These are phyloP conservation scores for Rhinogobius similis DNA, from an alignment of 2,113 vertebrate genomes.

Conservation along the genomic window DNA sequence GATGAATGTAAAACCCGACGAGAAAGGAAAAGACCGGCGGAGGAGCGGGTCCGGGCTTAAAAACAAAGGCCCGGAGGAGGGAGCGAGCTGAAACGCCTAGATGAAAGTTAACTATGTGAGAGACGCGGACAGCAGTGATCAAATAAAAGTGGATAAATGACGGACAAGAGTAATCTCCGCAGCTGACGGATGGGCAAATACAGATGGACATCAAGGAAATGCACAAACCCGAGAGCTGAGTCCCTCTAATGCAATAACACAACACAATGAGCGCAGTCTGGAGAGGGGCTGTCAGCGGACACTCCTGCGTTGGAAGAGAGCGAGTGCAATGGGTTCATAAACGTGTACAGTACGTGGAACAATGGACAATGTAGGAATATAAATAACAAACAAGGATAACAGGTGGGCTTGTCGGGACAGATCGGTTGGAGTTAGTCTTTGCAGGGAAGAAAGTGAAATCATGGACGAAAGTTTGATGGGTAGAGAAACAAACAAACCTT, in stretches of 20 bases:
- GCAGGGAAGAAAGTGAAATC: too few species aligned
- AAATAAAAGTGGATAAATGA: constrained; percentile 49
- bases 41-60: constrained; percentile 33
- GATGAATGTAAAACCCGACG: constrained; percentile 60
- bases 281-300: constrained; percentile 49
- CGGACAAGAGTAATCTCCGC: constrained; percentile 55
- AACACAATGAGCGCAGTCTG: constrained; percentile 57
- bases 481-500: background rate
- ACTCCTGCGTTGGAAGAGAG: constrained; percentile 18
- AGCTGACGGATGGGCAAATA: constrained; percentile 63
- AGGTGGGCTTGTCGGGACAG: background rate
- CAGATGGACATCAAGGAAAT: constrained; percentile 61
- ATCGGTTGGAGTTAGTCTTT: background rate
- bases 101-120: constrained; percentile 36
- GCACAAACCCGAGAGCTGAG: constrained; percentile 50
- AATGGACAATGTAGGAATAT: background rate
- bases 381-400: background rate
- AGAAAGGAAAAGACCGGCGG: constrained; percentile 34
- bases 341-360: background rate
- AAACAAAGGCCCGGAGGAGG: constrained; percentile 7
- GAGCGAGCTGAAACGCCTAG: constrained; percentile 1
- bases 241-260: constrained; percentile 47
- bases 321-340: background rate
- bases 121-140: constrained; percentile 37
- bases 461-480: background rate